These are phyloP conservation scores for Ciona savignyi DNA, from an alignment of 23 tunicate species.

Conservation along the genomic window DNA sequence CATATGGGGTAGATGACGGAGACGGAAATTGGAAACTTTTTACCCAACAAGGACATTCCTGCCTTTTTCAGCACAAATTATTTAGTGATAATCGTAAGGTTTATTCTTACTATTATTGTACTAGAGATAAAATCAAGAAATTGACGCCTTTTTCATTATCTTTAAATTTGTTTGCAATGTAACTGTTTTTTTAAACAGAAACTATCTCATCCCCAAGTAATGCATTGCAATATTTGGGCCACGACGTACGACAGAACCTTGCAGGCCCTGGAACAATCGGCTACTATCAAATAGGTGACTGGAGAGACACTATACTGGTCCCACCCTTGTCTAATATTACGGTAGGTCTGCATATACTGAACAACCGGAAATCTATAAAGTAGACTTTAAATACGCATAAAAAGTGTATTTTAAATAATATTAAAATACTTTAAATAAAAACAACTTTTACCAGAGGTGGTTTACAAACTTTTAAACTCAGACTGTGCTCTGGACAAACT, in stretches of 20 bases:
- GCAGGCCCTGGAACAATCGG: slow-evolving; percentile 22
- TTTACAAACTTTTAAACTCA: background rate
- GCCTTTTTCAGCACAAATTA: slow-evolving; percentile 14
- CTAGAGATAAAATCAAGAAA: too few relatives aligned
- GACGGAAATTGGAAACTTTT: slow-evolving; percentile 27
- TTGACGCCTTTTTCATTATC: too few relatives aligned
- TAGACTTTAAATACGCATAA: too few relatives aligned
- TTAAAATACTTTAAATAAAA: too few relatives aligned
- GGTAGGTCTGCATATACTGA: too few relatives aligned
- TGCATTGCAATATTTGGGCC: slow-evolving; percentile 23
- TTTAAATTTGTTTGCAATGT: too few relatives aligned
- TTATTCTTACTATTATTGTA: too few relatives aligned
- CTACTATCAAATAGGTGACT: slow-evolving; percentile 33
- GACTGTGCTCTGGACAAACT: background rate
- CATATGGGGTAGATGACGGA: slow-evolving; percentile 30
- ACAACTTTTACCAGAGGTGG: background rate
- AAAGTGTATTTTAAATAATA: too few relatives aligned
- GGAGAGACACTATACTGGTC: slow-evolving; percentile 29
- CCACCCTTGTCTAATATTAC: slow-evolving; percentile 40
- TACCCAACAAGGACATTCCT: slow-evolving; percentile 9
- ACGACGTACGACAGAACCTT: slow-evolving; percentile 3
- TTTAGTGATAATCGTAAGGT: background rate
- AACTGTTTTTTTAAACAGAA: background rate
- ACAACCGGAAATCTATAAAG: too few relatives aligned
- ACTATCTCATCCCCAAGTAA: slow-evolving; percentile 10